Conservation (phyloP, 2,797 vertebrate species). For the Chiroxiphia lanceolata region DNA sequence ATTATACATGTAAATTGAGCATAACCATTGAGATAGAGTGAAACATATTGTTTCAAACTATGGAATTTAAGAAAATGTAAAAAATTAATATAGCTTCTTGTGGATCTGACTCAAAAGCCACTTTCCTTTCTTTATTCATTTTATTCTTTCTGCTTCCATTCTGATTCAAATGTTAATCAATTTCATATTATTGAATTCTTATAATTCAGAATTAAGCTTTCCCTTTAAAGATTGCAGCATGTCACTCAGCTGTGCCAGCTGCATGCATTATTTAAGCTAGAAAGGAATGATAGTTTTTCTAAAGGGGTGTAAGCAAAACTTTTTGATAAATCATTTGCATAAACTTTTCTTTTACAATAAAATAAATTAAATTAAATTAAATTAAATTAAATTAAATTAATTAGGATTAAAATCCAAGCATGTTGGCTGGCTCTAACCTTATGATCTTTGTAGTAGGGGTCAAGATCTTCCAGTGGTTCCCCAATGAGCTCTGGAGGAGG, state of each 20-base stretch:
- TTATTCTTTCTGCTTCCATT: not conserved
- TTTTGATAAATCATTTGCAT: not conserved
- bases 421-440: constrained; percentile 75
- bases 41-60: not conserved
- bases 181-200: not conserved
- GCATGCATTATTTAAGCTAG: not conserved
- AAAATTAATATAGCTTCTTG: not conserved
- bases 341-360: not conserved
- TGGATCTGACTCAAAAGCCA: fast-evolving
- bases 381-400: not conserved
- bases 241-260: not conserved
- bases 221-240: not conserved
- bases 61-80: not conserved
- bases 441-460: constrained; percentile 88
- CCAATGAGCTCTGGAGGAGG: constrained; percentile 88
- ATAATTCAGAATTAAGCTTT: not conserved
- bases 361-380: not conserved
- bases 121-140: not conserved
- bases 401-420: not conserved
- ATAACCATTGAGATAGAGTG: not conserved
- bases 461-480: constrained; percentile 92
- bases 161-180: not conserved
- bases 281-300: not conserved
- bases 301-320: not conserved
- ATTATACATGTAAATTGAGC: not conserved